phyloP scores from a whole-genome alignment of 37 sponge, comb jelly and placozoan genomes.

The Chondrilla cf. caribensis region DNA sequence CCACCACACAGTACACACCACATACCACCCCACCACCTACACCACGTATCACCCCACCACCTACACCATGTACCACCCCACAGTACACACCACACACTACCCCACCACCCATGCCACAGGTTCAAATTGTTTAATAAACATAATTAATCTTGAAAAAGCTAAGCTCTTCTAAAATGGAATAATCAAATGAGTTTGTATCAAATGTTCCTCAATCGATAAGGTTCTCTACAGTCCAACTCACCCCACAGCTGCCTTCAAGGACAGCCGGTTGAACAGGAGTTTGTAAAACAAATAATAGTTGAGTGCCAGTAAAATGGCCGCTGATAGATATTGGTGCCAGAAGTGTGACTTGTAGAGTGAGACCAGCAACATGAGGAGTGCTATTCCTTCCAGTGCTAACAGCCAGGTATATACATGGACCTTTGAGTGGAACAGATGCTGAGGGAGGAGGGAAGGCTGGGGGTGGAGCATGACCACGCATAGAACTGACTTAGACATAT shows the following conservation, averaged over 20 bases:
- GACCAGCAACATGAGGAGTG: constrained; percentile 48
- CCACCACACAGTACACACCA: too few relatives aligned
- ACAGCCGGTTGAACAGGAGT: constrained; percentile 61
- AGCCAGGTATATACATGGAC: constrained; percentile 38
- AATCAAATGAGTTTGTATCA: background rate
- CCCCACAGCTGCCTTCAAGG: background rate
- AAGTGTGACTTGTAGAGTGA: constrained; percentile 40
- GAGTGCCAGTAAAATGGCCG: constrained; percentile 53
- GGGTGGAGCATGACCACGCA: too few relatives aligned
- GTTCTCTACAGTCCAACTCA: background rate
- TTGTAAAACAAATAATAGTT: constrained; percentile 66
- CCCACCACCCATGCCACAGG: too few relatives aligned
- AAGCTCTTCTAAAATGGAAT: constrained; percentile 12
- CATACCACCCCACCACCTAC: too few relatives aligned
- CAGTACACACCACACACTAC: too few relatives aligned
- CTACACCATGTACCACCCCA: too few relatives aligned
- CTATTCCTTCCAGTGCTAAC: constrained; percentile 19
- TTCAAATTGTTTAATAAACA: too few relatives aligned
- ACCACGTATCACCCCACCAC: too few relatives aligned
- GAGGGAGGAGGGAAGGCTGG: background rate
- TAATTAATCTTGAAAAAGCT: too few relatives aligned
- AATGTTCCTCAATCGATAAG: background rate
- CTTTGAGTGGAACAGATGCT: constrained; percentile 7
- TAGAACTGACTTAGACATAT: too few relatives aligned
- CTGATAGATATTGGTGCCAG: constrained; percentile 63